Base-by-base conservation (phyloP, 2,113 vertebrate species). In the Motacilla tschutschensis region DNA sequence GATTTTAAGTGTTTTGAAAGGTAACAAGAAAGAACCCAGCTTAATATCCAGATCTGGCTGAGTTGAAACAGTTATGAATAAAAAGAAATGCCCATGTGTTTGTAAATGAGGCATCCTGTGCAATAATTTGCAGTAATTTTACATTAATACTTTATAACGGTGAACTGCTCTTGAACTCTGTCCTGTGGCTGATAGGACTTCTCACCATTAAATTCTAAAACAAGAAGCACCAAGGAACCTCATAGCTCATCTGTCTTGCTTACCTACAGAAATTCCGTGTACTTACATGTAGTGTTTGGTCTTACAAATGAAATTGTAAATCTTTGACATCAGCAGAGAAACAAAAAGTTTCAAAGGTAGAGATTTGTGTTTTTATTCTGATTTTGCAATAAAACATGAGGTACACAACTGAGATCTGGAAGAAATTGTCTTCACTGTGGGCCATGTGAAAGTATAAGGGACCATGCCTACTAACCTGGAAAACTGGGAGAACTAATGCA, bases 61-160 rank as follows among this genome's bases (percentile, higher is more conserved):
- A 35, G 33, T 17, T 57, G 35, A 57, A 59, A 58, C 0, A 5
- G 26, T 62, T 0, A 0, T 2, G 16, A 62, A 20, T 12, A 19
- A 57, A 22, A 81, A 83, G 59, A 81, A 85, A 85, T 13, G 54
- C 15, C 9, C 13, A 17, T 0, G 0, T 75, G 46, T 58, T 79
- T 71, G 14, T 31, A 64, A 79, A 75, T 26, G 28, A 77, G 20
- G 28, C 25, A 48, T 40, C 20, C 12, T 1, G 1, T 33, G 35
- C 28, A 18, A 18, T n/a, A 2, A 54, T 54, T n/a, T 54, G n/a
- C 21, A 21, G 20, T 21, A n/a, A n/a, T n/a, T 85, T 78, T 41
- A 57, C 16, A 57, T 14, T 44, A 64, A 51, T 44, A 28, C 4
- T 67, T 80, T 48, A 21, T 26, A 57, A 47, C 41, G 50, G 14